phyloP scores from a whole-genome alignment of 92 coral and sea anemone species.

The Diadumene lineata region DNA sequence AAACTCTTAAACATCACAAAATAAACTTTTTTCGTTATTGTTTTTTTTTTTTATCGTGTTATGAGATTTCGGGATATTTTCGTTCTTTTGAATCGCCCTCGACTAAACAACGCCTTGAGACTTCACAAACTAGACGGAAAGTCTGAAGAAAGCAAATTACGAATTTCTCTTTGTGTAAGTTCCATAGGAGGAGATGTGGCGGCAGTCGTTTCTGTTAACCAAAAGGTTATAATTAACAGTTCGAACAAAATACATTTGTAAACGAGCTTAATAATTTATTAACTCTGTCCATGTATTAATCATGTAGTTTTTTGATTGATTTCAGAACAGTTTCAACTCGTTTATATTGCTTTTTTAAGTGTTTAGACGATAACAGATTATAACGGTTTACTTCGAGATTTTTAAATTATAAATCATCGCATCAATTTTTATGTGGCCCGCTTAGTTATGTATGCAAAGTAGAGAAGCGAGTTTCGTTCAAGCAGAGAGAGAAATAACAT shows the following conservation, averaged over 20 bases:
- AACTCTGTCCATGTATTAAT: background rate
- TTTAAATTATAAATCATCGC: background rate
- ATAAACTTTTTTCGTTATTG: background rate
- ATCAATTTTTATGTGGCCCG: background rate
- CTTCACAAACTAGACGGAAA: conserved; percentile 2
- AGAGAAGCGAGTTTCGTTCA: background rate
- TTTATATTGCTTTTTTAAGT: background rate
- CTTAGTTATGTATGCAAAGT: background rate
- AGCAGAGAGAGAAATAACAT: background rate
- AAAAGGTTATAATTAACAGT: conserved; percentile 74
- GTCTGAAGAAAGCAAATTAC: conserved; percentile 15
- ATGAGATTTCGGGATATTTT: background rate
- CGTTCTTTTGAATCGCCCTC: background rate
- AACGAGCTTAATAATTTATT: conserved; percentile 84
- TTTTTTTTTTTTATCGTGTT: background rate
- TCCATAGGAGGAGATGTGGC: conserved; percentile 45
- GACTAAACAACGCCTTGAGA: conserved; percentile 4
- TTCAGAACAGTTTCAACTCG: background rate
- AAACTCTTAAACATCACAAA: background rate
- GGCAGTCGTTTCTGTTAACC: conserved; percentile 23
- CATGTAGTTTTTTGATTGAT: background rate
- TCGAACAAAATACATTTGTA: conserved; percentile 60
- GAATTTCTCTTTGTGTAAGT: background rate
- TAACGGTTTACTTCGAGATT: background rate
- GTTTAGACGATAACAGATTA: background rate